Percentiles rank a stretch among this genome's conserved stretches.
These are phyloP conservation scores for Ostrea denselamellosa DNA, from an alignment of 1,140 invertebrate species.

Conservation along the genomic window DNA sequence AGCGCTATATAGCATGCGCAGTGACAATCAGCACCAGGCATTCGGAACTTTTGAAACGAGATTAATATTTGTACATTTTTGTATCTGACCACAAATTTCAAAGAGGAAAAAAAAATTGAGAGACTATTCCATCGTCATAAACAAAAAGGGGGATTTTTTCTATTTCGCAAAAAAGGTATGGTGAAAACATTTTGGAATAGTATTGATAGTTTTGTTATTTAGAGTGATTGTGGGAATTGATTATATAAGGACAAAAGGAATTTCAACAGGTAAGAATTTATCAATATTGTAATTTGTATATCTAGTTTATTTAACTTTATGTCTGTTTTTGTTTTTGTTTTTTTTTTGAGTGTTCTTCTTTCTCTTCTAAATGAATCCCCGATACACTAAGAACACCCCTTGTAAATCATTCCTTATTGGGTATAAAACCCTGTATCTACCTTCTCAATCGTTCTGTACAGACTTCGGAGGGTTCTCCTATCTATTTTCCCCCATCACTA, in stretches of 20 bases:
- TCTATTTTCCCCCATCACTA: too few species aligned
- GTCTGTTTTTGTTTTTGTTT: too few species aligned
- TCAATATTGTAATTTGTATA: neutral
- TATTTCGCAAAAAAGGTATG: slow-evolving; percentile 8
- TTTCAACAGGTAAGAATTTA: neutral
- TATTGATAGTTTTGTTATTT: slow-evolving; percentile 17
- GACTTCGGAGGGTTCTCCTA: too few species aligned
- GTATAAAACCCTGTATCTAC: too few species aligned
- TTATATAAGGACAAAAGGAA: neutral
- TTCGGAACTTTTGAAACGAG: slow-evolving; percentile 35
- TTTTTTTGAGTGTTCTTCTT: too few species aligned
- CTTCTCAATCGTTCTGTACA: too few species aligned
- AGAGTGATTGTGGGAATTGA: slow-evolving; percentile 17
- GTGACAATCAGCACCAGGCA: slow-evolving; percentile 19
- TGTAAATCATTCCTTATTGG: too few species aligned
- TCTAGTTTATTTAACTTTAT: neutral
- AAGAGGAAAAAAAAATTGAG: neutral
- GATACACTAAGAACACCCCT: too few species aligned
- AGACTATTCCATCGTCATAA: neutral
- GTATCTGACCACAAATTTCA: neutral
- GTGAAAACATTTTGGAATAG: slow-evolving; percentile 17
- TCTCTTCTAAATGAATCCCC: too few species aligned
- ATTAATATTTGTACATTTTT: slow-evolving; percentile 19
- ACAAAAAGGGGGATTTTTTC: neutral
- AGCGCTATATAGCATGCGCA: slow-evolving; percentile 31